Percentiles rank a stretch among this genome's conserved stretches.
phyloP scores from a whole-genome alignment of 2,888 invertebrate genomes.

The Cephonodes hylas region DNA sequence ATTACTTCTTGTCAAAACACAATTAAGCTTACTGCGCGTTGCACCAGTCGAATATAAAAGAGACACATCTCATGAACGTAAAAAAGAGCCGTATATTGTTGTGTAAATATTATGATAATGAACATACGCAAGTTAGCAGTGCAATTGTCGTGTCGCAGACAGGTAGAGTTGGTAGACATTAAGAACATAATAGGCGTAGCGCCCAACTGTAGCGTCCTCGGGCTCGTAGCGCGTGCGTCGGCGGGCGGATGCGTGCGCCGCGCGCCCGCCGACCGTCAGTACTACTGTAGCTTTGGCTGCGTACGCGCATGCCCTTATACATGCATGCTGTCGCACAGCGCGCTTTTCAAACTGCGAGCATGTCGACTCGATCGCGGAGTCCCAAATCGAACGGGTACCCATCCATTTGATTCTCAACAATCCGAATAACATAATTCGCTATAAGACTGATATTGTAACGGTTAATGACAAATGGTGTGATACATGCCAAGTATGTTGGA shows the following conservation, averaged over 20 bases:
- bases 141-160: not conserved
- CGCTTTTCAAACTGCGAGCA: constrained; percentile 39
- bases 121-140: not conserved
- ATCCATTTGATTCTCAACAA: not conserved
- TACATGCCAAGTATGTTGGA: constrained; percentile 32
- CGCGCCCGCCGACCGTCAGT: constrained; percentile 44
- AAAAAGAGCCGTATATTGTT: not conserved
- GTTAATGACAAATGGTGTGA: constrained; percentile 37
- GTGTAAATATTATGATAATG: not conserved
- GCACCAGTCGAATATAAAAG: too few relatives aligned
- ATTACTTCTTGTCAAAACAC: too few relatives aligned
- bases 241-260: constrained; percentile 38
- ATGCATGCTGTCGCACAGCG: constrained; percentile 25
- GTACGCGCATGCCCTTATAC: constrained; percentile 55
- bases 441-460: constrained; percentile 11
- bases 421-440: not conserved
- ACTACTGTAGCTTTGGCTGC: constrained; percentile 63
- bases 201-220: constrained; percentile 60
- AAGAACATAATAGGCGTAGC: constrained; percentile 57
- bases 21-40: too few relatives aligned
- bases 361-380: not conserved
- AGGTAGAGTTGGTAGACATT: constrained; percentile 13
- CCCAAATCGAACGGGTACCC: not conserved
- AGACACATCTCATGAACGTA: too few relatives aligned
- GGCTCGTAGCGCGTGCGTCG: constrained; percentile 50